These are phyloP conservation scores for Hypotaenidia okinawae DNA, from an alignment of 2,797 vertebrate genomes.

Conservation along the genomic window DNA sequence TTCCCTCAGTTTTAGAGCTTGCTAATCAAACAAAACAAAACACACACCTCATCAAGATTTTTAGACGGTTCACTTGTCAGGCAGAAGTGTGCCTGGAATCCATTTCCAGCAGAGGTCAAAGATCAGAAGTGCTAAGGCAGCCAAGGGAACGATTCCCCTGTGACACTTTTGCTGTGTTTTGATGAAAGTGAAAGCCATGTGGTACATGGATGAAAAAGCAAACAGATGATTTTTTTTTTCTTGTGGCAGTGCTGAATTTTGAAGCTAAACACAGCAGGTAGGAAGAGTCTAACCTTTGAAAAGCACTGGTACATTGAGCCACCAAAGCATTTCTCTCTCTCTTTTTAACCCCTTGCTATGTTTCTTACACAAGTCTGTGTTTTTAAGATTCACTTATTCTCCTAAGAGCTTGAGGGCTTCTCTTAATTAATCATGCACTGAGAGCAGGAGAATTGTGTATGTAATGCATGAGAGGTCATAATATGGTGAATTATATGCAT, in stretches of 20 bases:
- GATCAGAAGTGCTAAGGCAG: slow-evolving; percentile 45
- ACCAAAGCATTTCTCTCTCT: neutral
- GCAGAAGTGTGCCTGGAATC: slow-evolving; percentile 64
- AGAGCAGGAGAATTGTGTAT: neutral
- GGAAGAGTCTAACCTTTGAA: slow-evolving; percentile 1
- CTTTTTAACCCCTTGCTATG: neutral
- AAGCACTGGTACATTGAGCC: neutral
- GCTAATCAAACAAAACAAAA: slow-evolving; percentile 54
- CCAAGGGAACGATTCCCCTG: slow-evolving; percentile 45
- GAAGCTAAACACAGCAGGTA: slow-evolving; percentile 46
- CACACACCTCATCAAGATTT: slow-evolving; percentile 62
- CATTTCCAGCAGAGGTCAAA: slow-evolving; percentile 62
- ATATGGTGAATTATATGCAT: neutral
- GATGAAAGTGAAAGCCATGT: slow-evolving; percentile 64
- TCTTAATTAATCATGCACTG: neutral
- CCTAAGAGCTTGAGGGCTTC: neutral
- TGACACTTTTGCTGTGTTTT: slow-evolving; percentile 58
- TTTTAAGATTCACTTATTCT: neutral
- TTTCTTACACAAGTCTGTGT: neutral
- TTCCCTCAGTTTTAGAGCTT: slow-evolving; percentile 5
- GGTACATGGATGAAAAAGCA: slow-evolving; percentile 39
- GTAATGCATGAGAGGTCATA: neutral
- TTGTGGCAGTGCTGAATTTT: slow-evolving; percentile 4
- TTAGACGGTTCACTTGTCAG: slow-evolving; percentile 55
- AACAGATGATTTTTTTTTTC: neutral